A percentile compares a stretch with the other conserved stretches of the same genome.
phyloP scores from a whole-genome alignment of 1,140 invertebrate genomes.

The Pseudomyrmex concolor region DNA sequence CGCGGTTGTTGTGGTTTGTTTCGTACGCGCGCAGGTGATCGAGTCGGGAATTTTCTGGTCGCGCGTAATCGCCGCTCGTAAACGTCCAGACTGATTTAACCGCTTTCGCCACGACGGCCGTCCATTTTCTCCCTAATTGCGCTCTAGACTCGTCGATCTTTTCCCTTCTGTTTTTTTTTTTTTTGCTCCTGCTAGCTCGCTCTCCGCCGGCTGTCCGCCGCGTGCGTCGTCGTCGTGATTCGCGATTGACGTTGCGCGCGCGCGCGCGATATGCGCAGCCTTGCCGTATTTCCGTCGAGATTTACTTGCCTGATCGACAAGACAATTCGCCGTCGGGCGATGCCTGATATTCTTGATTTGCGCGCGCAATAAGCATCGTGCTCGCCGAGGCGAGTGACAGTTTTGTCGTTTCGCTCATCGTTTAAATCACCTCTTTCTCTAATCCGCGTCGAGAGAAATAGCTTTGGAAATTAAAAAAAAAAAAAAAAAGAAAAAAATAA shows the following conservation, averaged over 20 bases:
- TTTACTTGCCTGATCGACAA: slow-evolving; percentile 42
- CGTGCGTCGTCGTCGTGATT: slow-evolving; percentile 10
- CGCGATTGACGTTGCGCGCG: slow-evolving; percentile 3
- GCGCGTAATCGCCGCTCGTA: slow-evolving; percentile 73
- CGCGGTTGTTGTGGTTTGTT: slow-evolving; percentile 4
- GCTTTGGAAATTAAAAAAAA: no score
- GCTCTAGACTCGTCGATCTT: slow-evolving; percentile 70
- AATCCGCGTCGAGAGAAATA: not conserved
- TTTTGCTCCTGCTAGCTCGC: not conserved
- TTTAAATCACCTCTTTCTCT: slow-evolving; percentile 19
- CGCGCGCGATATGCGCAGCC: slow-evolving; percentile 22
- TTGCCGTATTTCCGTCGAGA: slow-evolving; percentile 43
- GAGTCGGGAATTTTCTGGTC: slow-evolving; percentile 70
- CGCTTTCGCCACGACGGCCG: slow-evolving; percentile 70
- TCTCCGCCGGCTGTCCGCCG: slow-evolving; percentile 1
- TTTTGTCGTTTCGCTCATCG: slow-evolving; percentile 12
- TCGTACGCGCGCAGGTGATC: slow-evolving; percentile 56
- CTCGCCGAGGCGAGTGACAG: slow-evolving; percentile 11
- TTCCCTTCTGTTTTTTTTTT: slow-evolving; percentile 3
- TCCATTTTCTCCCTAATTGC: slow-evolving; percentile 76
- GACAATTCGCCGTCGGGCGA: slow-evolving; percentile 38
- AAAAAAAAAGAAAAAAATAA: not conserved
- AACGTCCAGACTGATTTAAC: slow-evolving; percentile 78
- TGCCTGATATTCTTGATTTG: slow-evolving; percentile 1
- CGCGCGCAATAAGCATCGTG: not conserved